Percentiles rank a stretch among this genome's conserved stretches.
phyloP scores from a whole-genome alignment of 1,140 invertebrate genomes.

The Drosophila takahashii region DNA sequence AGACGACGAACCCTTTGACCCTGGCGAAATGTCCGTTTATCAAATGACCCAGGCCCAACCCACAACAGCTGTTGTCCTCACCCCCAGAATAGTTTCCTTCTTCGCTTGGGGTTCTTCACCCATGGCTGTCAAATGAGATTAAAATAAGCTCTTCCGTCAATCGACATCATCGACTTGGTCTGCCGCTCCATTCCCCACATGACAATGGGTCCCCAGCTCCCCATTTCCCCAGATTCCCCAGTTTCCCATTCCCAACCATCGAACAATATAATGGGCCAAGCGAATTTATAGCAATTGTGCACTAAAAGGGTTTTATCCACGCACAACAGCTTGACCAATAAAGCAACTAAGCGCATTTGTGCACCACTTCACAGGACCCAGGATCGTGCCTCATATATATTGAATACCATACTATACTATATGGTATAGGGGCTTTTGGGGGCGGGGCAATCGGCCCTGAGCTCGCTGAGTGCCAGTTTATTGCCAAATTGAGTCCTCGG shows the following conservation, averaged over 20 bases:
- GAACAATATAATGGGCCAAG: conserved; percentile 63
- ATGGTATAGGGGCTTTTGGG: conserved; percentile 5
- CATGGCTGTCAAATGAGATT: conserved; percentile 78
- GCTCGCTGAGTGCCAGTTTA: conserved; percentile 67
- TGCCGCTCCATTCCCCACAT: conserved; percentile 50
- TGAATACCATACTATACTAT: neutral
- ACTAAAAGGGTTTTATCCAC: conserved; percentile 83
- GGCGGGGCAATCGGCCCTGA: conserved; percentile 52
- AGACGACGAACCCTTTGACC: conserved; percentile 35
- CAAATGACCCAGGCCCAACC: conserved; percentile 52
- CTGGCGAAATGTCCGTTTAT: conserved; percentile 59
- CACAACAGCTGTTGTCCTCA: conserved; percentile 66
- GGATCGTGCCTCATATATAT: conserved; percentile 41
- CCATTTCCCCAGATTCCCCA: neutral
- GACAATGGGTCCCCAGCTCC: conserved; percentile 46
- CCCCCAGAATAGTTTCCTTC: conserved; percentile 56
- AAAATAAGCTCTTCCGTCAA: conserved; percentile 83
- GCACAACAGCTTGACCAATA: conserved; percentile 83
- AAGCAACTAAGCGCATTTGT: conserved; percentile 83
- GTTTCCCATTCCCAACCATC: neutral
- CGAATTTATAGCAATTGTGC: conserved; percentile 83
- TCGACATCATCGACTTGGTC: conserved; percentile 69
- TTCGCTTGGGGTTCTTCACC: conserved; percentile 12
- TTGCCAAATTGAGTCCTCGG: conserved; percentile 82
- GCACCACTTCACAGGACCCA: conserved; percentile 50